Evolutionary conservation across 2,113 vertebrate species (phyloP), one percentile per base, ranked within the genome.

Genomic region (Planiliza haematocheilus): DNA sequence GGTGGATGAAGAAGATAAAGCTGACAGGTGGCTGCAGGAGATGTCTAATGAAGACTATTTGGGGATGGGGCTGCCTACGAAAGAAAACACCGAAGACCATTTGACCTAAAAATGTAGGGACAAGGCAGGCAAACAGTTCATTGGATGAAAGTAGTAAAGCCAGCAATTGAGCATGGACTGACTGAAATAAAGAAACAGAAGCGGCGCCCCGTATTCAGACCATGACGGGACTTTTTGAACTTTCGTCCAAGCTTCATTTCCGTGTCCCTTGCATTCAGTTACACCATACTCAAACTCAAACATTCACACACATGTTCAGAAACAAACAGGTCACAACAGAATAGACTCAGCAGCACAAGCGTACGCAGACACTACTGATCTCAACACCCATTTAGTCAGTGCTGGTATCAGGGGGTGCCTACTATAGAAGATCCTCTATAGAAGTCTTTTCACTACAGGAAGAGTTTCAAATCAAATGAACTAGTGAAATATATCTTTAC

Each of bases 371-470:
- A 75, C 56, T 20, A 16, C 21, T 60, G 17, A 76, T n/a, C 46
- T 66, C 4, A 64, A 14, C 12, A 66, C 52, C 12, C 73, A 73
- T 37, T 57, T 60, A 77, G 17, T 66, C 18, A 51, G 73, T 76
- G 77, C 84, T 88, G 81, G 34, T 82, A 90, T 92, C 90, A 89
- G 88, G 88, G 72, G 90, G 86, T 91, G 91, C 87, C 85, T 56
- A 58, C 91, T 92, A 92, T 92, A 92, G 90, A 91, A 89, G 84
- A 88, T 90, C 87, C 88, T 92, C 91, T 91, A 92, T 92, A 92
- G 91, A 91, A 90, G 91, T 91, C 91, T 92, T 92, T 92, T 92
- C 91, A 92, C 91, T 91, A 89, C 91, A 91, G 89, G 67, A 87
- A 62, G 34, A 69, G 62, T 30, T 45, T 8, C 50, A 8, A 45